Percentiles rank a stretch among this genome's conserved stretches.
Evolutionary conservation across 2,797 vertebrate genomes (phyloP).

Genomic region (Eleutherodactylus coqui): DNA sequence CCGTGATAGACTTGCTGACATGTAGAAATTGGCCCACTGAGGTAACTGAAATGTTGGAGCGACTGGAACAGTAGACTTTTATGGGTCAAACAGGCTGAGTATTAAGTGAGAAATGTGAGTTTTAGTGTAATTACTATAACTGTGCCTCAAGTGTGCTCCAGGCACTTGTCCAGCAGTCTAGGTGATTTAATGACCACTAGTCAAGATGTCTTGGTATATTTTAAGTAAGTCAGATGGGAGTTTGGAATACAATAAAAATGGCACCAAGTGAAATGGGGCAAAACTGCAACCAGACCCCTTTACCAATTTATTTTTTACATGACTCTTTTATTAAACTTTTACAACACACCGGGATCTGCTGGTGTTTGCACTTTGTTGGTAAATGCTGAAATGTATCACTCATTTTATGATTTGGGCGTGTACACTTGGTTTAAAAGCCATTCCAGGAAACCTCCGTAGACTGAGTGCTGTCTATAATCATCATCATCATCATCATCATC

Average conservation of each 20-base stretch:
- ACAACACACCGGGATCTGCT: slow-evolving; percentile 16
- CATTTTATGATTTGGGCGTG: background rate
- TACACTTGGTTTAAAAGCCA: background rate
- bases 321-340: slow-evolving; percentile 33
- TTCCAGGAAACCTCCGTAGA: background rate
- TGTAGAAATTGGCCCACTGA: slow-evolving; percentile 38
- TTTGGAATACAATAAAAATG: slow-evolving; percentile 37
- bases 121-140: slow-evolving; percentile 56
- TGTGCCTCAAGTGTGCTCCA: slow-evolving; percentile 47
- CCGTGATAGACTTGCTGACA: slow-evolving; percentile 54
- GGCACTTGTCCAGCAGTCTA: slow-evolving; percentile 54
- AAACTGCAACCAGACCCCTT: slow-evolving; percentile 22
- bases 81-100: slow-evolving; percentile 45
- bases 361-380: slow-evolving; percentile 13
- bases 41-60: slow-evolving; percentile 29
- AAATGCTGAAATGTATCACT: background rate
- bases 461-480: background rate
- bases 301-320: slow-evolving; percentile 9
- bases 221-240: slow-evolving; percentile 29
- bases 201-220: slow-evolving; percentile 38
- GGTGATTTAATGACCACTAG: slow-evolving; percentile 51
- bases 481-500: background rate
- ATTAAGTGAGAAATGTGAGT: slow-evolving; percentile 54
- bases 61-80: slow-evolving; percentile 54
- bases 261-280: slow-evolving; percentile 22